phyloP scores from a whole-genome alignment of 1,140 invertebrate genomes.

The Cataglyphis hispanica region DNA sequence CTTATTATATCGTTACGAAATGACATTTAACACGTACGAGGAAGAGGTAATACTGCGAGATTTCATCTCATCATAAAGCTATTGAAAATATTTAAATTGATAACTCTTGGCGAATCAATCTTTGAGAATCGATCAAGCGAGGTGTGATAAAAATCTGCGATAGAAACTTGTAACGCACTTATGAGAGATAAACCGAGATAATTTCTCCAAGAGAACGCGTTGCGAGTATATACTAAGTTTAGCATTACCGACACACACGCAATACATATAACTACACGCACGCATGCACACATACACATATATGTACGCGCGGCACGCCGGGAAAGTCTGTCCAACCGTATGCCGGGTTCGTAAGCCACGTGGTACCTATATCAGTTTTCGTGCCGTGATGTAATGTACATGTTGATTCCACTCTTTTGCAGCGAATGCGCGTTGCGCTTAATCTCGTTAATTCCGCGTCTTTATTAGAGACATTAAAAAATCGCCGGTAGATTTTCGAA shows the following conservation, averaged over 20 bases:
- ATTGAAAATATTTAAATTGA: background rate
- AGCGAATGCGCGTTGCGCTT: conserved; percentile 18
- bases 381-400: conserved; percentile 24
- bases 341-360: conserved; percentile 41
- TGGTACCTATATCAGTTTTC: conserved; percentile 49
- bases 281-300: background rate
- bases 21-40: conserved; percentile 11
- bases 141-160: background rate
- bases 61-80: background rate
- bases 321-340: conserved; percentile 49
- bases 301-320: background rate
- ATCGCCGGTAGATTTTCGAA: conserved; percentile 5
- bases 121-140: background rate
- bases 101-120: conserved; percentile 7
- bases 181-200: conserved; percentile 31
- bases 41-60: conserved; percentile 23
- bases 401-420: conserved; percentile 38
- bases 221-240: background rate
- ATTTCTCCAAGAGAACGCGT: conserved; percentile 24
- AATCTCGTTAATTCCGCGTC: conserved; percentile 40
- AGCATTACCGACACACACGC: background rate
- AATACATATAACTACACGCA: no score
- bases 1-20: background rate
- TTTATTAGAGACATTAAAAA: conserved; percentile 29
- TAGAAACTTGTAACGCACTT: background rate